These are phyloP conservation scores for Rhinolophus sinicus DNA, from an alignment of 2,113 vertebrate species.

Conservation along the genomic window DNA sequence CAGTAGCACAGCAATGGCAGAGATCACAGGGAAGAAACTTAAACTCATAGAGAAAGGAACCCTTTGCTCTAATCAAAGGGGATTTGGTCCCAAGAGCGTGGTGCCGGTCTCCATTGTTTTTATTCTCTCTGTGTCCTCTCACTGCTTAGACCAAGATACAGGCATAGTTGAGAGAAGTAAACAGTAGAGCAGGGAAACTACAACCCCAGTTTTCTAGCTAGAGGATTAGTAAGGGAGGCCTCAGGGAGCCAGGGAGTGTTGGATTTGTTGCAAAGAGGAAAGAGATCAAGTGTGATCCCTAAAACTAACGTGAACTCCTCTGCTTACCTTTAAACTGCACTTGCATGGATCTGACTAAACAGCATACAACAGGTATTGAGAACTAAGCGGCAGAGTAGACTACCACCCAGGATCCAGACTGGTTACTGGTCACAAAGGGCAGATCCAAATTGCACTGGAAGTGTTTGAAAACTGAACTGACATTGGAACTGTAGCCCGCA, in stretches of 20 bases:
- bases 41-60: background rate
- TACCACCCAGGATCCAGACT: background rate
- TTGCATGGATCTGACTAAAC: background rate
- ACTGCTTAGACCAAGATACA: background rate
- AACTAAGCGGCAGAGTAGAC: background rate
- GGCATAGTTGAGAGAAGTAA: background rate
- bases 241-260: background rate
- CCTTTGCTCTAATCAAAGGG: background rate
- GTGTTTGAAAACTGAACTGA: background rate
- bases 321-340: background rate
- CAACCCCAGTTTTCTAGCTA: background rate
- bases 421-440: background rate
- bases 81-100: background rate
- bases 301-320: background rate
- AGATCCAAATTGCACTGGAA: background rate
- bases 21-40: background rate
- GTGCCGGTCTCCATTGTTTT: background rate
- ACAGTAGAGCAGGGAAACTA: background rate
- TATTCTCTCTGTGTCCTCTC: background rate
- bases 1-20: background rate
- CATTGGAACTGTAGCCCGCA: background rate
- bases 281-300: background rate
- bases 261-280: background rate
- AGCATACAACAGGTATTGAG: background rate
- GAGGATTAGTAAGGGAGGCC: background rate